Conservation (phyloP, 2,113 vertebrate species). For the Vulpes lagopus region DNA sequence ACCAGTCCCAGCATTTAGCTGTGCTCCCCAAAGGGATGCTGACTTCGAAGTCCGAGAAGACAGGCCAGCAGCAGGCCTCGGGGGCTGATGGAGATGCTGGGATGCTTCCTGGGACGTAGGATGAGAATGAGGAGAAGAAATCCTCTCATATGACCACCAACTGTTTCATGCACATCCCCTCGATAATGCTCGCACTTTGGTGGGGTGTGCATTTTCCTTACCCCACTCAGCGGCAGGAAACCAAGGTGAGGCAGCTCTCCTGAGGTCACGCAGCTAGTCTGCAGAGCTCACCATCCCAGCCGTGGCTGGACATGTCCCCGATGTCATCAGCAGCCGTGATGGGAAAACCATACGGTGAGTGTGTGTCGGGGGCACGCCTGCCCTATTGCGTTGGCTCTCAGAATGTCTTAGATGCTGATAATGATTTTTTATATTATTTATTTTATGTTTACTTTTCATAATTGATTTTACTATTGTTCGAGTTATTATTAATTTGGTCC, state of each 20-base stretch:
- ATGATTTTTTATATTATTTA: background rate
- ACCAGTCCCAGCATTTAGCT: background rate
- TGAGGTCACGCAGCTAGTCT: background rate
- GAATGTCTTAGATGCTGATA: background rate
- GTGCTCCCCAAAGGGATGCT: too few species aligned
- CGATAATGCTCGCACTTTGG: background rate
- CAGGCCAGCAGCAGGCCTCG: too few species aligned
- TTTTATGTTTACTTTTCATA: background rate
- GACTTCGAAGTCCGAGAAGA: background rate
- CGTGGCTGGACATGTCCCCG: rapidly evolving
- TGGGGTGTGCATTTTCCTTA: rapidly evolving
- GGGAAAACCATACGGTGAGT: rapidly evolving
- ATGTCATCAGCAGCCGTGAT: rapidly evolving
- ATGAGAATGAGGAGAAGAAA: background rate
- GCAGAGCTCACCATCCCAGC: background rate
- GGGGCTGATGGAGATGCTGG: too few species aligned
- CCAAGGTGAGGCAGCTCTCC: background rate
- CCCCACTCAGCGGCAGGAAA: background rate
- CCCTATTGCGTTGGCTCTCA: rapidly evolving
- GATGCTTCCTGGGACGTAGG: background rate
- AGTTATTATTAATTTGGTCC: background rate
- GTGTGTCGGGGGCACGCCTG: rapidly evolving
- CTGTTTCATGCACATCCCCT: rapidly evolving
- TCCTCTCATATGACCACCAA: too few species aligned
- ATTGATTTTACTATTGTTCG: background rate